Conservation (phyloP, 2,113 vertebrate species). For the Corydoras maculifer region DNA sequence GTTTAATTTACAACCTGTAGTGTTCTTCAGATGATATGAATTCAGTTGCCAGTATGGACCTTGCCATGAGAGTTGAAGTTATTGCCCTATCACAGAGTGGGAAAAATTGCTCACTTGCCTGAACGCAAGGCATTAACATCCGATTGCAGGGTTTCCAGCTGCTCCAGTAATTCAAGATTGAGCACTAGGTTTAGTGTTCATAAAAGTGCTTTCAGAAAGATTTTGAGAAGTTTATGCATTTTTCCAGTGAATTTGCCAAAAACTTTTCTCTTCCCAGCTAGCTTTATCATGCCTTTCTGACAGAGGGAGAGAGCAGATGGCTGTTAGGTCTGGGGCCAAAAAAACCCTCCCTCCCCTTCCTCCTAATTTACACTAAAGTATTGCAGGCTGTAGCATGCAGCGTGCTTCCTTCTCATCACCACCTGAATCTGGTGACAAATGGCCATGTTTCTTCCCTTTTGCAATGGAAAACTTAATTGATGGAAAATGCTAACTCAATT, state of each 20-base stretch:
- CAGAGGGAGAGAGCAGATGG: conserved; percentile 28
- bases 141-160: conserved; percentile 53
- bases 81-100: conserved; percentile 9
- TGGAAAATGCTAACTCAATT: conserved; percentile 3
- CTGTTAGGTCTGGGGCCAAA: conserved; percentile 39
- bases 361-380: conserved; percentile 37
- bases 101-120: conserved; percentile 22
- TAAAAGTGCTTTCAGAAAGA: conserved; percentile 49
- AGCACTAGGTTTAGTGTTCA: conserved; percentile 46
- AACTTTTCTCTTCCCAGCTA: conserved; percentile 43
- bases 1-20: conserved; percentile 5
- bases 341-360: conserved; percentile 41
- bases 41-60: conserved; percentile 3
- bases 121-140: conserved; percentile 46
- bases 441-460: not conserved
- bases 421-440: conserved; percentile 1
- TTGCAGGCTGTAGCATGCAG: conserved; percentile 6
- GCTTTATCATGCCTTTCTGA: conserved; percentile 49
- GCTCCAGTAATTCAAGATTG: conserved; percentile 45
- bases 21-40: not conserved
- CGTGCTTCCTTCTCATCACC: not conserved
- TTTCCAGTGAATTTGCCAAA: conserved; percentile 52
- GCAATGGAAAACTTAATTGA: not conserved
- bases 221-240: conserved; percentile 43
- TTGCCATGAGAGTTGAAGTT: conserved; percentile 4